Base-by-base conservation (phyloP, 1,140 invertebrate species). In the Drosophila pseudoobscura region DNA sequence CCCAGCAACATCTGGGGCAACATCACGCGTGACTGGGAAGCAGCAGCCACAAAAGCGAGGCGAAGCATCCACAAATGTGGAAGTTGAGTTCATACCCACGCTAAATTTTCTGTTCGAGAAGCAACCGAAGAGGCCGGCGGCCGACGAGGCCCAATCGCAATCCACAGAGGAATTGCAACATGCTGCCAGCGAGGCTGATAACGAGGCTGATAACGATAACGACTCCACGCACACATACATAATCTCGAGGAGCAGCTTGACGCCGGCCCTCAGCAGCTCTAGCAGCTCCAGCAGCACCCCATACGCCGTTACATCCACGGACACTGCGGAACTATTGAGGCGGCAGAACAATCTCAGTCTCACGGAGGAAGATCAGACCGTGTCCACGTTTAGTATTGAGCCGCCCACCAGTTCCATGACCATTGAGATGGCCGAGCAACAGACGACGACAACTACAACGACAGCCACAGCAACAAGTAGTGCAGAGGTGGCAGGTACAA, bases 361-460 rank as follows among this genome's bases (percentile, higher is more conserved):
- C 9, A 87, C 80, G 45, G 78, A 89, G 52, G 77, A 78, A 46
- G 88, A 88, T 6, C 64, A 75, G 26, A 75, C 84, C 26, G 70
- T 89, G 43, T 75, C 83, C 13, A 89, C 89, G 54, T 90, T 78
- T 26, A 88, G 79, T 43, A 69, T 84, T 39, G 85, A 90, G 44
- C 74, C 70, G 17, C 89, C 89, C 53, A 91, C 89, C 20, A 89
- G 89, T 66, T 91, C 89, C 58, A 91, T 91, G 50, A 73, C 82
- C 44, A 89, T 90, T 49, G 89, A 91, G 52, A 91, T 91, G 83
- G 77, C 74, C 26, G 85, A 85, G 4, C 73, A 47, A 29, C 76
- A 70, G 29, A 78, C 60, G 45, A 74, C 68, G 49, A 51, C 41
- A 17, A 65, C 74, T 56, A 69, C 80, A 51, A 63, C 75, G 7